Percentiles rank a stretch among this genome's conserved stretches.
Evolutionary conservation across 2,888 invertebrate species (phyloP).

Genomic region (Hybos culiciformis): DNA sequence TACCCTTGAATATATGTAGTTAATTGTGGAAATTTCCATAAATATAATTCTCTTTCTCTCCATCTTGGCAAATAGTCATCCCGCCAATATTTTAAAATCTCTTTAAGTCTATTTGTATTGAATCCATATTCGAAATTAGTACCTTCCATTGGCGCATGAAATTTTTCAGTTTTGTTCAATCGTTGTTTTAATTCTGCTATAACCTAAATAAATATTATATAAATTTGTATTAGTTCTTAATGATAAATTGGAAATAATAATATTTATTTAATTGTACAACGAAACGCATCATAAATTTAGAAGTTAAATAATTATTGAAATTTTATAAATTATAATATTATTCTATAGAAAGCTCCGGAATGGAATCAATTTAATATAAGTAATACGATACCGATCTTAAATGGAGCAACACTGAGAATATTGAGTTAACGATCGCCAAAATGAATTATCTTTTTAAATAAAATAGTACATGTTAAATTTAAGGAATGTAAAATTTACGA

Average conservation of each 20-base stretch:
- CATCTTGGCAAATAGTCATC: conserved; percentile 54
- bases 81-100: conserved; percentile 65
- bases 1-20: conserved; percentile 57
- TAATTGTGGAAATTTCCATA: conserved; percentile 66
- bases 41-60: conserved; percentile 47
- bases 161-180: conserved; percentile 39
- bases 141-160: conserved; percentile 48
- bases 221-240: neutral
- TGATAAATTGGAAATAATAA: neutral
- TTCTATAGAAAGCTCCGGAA: no score
- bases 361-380: no score
- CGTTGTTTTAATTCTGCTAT: conserved; percentile 43
- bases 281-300: no score
- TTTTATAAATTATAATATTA: no score
- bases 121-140: conserved; percentile 69
- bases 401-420: no score
- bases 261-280: conserved; percentile 1
- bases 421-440: no score
- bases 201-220: neutral
- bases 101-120: conserved; percentile 50
- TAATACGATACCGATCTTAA: no score
- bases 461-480: no score
- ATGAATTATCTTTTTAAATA: no score
- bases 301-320: no score
- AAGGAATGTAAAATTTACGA: no score